Evolutionary conservation across 2,888 invertebrate genomes (phyloP).

Genomic region (Mamestra brassicae): DNA sequence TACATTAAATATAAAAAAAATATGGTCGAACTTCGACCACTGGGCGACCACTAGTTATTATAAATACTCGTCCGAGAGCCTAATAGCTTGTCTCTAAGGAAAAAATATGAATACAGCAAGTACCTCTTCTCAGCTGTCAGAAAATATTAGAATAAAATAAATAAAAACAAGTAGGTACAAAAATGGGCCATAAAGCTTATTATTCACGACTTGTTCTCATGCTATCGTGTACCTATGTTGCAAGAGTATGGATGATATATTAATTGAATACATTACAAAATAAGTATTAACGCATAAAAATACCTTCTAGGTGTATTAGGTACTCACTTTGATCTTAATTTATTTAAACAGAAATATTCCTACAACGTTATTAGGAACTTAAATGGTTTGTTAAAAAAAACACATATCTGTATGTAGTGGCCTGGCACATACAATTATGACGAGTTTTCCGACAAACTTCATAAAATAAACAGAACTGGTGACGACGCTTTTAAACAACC

Average conservation of each 20-base stretch:
- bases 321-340: too few relatives aligned
- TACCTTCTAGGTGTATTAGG: not conserved
- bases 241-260: conserved; percentile 4
- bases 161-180: conserved; percentile 4
- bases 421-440: not conserved
- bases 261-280: conserved; percentile 17
- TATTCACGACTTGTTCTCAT: conserved; percentile 27
- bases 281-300: conserved; percentile 11
- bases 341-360: too few relatives aligned
- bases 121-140: not conserved
- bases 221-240: conserved; percentile 6
- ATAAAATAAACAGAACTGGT: not conserved
- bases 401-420: not conserved
- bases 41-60: too few relatives aligned
- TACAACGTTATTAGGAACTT: too few relatives aligned
- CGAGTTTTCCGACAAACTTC: not conserved
- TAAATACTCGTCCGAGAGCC: too few relatives aligned
- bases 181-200: conserved; percentile 22
- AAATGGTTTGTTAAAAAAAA: not conserved
- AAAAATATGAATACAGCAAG: too few relatives aligned
- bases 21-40: too few relatives aligned
- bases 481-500: not conserved
- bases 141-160: not conserved
- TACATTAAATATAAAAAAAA: too few relatives aligned
- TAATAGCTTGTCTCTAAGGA: too few relatives aligned